A percentile compares a stretch with the other conserved stretches of the same genome.
Evolutionary conservation across 2,888 invertebrate genomes (phyloP).

Genomic region (Melanostoma mellinum): DNA sequence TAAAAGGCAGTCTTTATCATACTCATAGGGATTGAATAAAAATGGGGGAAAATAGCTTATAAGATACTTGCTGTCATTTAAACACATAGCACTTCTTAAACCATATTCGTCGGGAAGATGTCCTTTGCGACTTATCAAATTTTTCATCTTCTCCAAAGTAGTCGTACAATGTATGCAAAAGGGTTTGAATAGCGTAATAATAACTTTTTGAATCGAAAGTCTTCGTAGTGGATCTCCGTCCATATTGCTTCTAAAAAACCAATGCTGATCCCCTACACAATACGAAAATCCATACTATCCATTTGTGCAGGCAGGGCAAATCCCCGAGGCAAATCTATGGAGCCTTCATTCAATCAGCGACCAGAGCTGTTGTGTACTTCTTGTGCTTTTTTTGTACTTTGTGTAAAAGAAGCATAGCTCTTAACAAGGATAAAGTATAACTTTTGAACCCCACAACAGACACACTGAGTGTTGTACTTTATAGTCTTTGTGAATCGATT

Average conservation of each 20-base stretch:
- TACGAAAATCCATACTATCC: slow-evolving; percentile 67
- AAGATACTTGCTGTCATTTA: slow-evolving; percentile 21
- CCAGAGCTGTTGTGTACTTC: slow-evolving; percentile 2
- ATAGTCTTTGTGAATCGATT: slow-evolving; percentile 56
- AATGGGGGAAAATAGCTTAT: not conserved
- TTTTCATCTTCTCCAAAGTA: slow-evolving; percentile 14
- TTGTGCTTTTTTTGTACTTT: slow-evolving; percentile 3
- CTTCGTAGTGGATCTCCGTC: not conserved
- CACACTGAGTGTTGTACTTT: slow-evolving; percentile 62
- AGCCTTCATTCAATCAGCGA: slow-evolving; percentile 54
- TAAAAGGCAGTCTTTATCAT: slow-evolving; percentile 38
- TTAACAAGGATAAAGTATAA: slow-evolving; percentile 63
- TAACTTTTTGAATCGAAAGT: slow-evolving; percentile 37
- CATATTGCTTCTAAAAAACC: slow-evolving; percentile 9
- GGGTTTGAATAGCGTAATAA: slow-evolving; percentile 59
- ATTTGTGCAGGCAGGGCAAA: slow-evolving; percentile 60
- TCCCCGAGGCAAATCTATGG: slow-evolving; percentile 37
- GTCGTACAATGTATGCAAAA: slow-evolving; percentile 26
- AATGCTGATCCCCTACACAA: slow-evolving; percentile 46
- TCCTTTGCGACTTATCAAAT: slow-evolving; percentile 65
- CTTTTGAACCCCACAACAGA: slow-evolving; percentile 60
- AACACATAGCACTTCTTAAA: slow-evolving; percentile 24
- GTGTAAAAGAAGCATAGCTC: slow-evolving; percentile 28
- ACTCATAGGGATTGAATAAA: not conserved
- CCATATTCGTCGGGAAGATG: slow-evolving; percentile 27